Evolutionary conservation across 2,888 invertebrate species (phyloP).

Genomic region (Tinea trinotella): DNA sequence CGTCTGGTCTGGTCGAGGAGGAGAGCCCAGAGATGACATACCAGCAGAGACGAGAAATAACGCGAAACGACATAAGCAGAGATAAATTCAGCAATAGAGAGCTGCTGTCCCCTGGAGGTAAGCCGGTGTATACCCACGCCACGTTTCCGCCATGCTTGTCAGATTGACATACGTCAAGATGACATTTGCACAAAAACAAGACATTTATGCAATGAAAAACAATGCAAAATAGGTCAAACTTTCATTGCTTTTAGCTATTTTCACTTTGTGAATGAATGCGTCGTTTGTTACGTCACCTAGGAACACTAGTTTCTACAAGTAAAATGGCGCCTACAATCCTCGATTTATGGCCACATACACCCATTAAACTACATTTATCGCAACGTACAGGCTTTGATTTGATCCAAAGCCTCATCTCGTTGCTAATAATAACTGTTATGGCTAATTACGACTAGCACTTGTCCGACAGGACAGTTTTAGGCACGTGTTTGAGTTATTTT

Average conservation of each 20-base stretch:
- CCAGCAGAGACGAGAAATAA: slow-evolving; percentile 59
- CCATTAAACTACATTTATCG: neutral
- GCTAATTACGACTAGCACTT: slow-evolving; percentile 21
- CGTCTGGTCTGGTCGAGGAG: slow-evolving; percentile 64
- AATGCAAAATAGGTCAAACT: slow-evolving; percentile 7
- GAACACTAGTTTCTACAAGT: slow-evolving; percentile 47
- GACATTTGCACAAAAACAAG: slow-evolving; percentile 67
- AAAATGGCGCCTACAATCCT: slow-evolving; percentile 65
- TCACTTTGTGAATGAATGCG: slow-evolving; percentile 31
- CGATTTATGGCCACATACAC: neutral
- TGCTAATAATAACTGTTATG: neutral
- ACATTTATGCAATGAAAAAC: slow-evolving; percentile 39
- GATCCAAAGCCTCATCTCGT: too few species aligned
- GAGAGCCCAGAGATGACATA: slow-evolving; percentile 67
- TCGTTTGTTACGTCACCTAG: slow-evolving; percentile 60
- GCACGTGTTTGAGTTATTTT: slow-evolving; percentile 3
- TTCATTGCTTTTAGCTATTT: neutral
- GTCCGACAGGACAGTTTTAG: slow-evolving; percentile 7
- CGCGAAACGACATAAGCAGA: slow-evolving; percentile 61
- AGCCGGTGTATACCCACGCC: slow-evolving; percentile 59
- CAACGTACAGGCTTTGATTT: too few species aligned
- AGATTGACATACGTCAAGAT: slow-evolving; percentile 72
- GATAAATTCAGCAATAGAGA: slow-evolving; percentile 56
- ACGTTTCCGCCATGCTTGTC: slow-evolving; percentile 72
- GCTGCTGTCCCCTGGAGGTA: slow-evolving; percentile 65